Evolutionary conservation across 2,797 vertebrate genomes (phyloP).

Genomic region (Carcharodon carcharias): DNA sequence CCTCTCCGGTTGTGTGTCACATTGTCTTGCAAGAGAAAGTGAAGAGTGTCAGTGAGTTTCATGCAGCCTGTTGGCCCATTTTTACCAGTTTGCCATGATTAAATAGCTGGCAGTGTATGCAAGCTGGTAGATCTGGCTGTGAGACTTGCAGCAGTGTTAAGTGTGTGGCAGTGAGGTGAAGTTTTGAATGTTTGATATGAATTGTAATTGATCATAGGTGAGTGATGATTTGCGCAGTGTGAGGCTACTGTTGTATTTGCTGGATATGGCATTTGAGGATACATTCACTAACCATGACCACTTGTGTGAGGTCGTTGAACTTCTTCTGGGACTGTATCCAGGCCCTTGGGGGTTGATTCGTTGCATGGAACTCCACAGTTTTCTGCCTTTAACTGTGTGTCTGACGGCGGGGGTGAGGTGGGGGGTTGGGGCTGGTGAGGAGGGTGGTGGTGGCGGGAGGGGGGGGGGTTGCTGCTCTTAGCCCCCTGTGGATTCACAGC

Average conservation of each 20-base stretch:
- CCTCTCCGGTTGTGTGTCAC: no score
- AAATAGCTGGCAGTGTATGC: background rate
- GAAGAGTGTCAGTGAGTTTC: no score
- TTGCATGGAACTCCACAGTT: background rate
- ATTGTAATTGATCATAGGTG: background rate
- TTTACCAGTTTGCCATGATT: background rate
- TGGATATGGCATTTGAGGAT: background rate
- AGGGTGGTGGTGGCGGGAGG: no score
- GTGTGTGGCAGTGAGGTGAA: background rate
- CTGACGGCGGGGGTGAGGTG: no score
- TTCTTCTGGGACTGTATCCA: background rate
- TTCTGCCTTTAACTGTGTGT: background rate
- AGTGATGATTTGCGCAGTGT: background rate
- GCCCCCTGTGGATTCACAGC: background rate
- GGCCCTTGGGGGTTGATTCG: background rate
- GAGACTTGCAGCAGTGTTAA: background rate
- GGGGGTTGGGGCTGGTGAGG: no score
- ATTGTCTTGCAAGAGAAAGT: no score
- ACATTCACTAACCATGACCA: background rate
- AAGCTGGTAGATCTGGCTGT: background rate
- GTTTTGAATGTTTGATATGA: background rate
- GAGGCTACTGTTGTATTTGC: background rate
- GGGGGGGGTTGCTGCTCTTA: background rate
- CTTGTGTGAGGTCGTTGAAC: background rate
- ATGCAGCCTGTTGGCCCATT: no score